A percentile compares a stretch with the other conserved stretches of the same genome.
Conservation (phyloP, 1,140 invertebrate genomes). For the Sesamia nonagrioides region DNA sequence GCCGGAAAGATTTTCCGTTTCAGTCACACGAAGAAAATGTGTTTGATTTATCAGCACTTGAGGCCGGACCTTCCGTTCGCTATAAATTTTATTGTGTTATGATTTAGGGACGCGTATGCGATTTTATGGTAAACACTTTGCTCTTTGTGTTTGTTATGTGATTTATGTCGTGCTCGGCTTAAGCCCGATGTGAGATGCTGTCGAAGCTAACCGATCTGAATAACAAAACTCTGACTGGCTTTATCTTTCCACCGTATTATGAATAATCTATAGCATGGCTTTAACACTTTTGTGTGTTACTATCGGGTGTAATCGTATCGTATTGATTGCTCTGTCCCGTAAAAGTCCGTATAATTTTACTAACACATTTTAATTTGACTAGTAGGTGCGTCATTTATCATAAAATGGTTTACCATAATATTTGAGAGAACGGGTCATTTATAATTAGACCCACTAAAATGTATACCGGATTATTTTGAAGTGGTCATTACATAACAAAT, state of each 20-base stretch:
- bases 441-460: slow-evolving; percentile 4
- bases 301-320: slow-evolving; percentile 32
- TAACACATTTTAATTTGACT: slow-evolving; percentile 26
- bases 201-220: slow-evolving; percentile 59
- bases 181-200: slow-evolving; percentile 62
- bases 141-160: slow-evolving; percentile 76
- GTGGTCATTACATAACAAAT: slow-evolving; percentile 21
- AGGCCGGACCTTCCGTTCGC: slow-evolving; percentile 85
- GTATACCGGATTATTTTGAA: slow-evolving; percentile 18
- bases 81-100: slow-evolving; percentile 87
- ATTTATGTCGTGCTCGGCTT: slow-evolving; percentile 67
- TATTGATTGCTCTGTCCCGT: slow-evolving; percentile 24
- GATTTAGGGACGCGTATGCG: slow-evolving; percentile 83
- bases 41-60: slow-evolving; percentile 86
- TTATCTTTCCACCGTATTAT: slow-evolving; percentile 1
- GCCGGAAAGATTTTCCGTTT: slow-evolving; percentile 79
- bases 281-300: slow-evolving; percentile 37
- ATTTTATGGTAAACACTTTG: slow-evolving; percentile 87
- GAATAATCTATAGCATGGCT: slow-evolving; percentile 22
- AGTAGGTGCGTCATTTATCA: neutral
- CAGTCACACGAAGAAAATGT: slow-evolving; percentile 83
- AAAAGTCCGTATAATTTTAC: slow-evolving; percentile 27
- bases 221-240: slow-evolving; percentile 54
- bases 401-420: slow-evolving; percentile 1
- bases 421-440: neutral